Percentiles rank a stretch among this genome's conserved stretches.
These are phyloP conservation scores for Megaceryle maxima DNA, from an alignment of 2,113 vertebrate species.

Conservation along the genomic window DNA sequence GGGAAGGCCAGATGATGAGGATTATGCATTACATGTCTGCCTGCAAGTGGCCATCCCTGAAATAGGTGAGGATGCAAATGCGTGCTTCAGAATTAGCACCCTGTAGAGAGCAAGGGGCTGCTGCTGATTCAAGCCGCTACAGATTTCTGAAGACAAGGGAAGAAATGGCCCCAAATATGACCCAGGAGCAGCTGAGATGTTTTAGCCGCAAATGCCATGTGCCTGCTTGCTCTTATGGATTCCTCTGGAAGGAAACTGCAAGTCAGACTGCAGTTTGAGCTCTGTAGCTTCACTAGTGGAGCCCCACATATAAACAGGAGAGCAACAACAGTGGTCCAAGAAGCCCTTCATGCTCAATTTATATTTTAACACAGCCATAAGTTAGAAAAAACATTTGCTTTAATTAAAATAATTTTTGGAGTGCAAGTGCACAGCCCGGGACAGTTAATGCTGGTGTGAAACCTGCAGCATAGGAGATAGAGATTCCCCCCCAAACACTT, in stretches of 20 bases:
- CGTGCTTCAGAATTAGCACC: not conserved
- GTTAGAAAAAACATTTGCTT: not conserved
- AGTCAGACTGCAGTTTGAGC: not conserved
- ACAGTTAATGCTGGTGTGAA: not conserved
- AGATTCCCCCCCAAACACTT: not conserved
- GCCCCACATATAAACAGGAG: fast-evolving
- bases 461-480: fast-evolving
- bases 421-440: not conserved
- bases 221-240: not conserved
- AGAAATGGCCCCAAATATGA: not conserved
- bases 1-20: not conserved
- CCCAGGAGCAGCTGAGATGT: not conserved
- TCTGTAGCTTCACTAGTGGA: not conserved
- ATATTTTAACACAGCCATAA: not conserved
- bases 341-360: not conserved
- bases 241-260: not conserved
- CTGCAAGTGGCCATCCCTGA: not conserved
- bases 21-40: not conserved
- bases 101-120: not conserved
- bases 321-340: not conserved
- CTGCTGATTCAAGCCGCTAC: not conserved
- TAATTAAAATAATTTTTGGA: not conserved
- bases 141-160: not conserved
- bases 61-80: not conserved
- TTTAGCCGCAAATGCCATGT: not conserved